Evolutionary conservation across 1,140 invertebrate species (phyloP), one percentile per base, ranked within the genome.

Genomic region (Popillia japonica): DNA sequence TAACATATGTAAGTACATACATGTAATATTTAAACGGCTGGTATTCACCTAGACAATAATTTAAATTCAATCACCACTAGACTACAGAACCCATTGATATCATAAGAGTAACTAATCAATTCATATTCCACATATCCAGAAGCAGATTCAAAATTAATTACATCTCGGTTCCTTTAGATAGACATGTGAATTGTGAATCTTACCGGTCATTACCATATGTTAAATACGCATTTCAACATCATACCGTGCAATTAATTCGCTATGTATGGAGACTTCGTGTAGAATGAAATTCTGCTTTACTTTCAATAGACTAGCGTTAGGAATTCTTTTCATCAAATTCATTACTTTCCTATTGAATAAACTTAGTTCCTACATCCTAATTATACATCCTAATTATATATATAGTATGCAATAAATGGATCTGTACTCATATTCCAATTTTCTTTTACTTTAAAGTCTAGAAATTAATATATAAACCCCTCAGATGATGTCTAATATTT

Each of bases 61-160:
- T 68, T 27, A 4, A 68, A 27, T 23, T 68, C 27, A 68, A 68
- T 27, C 10, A 23, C 14, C 20, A 14, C 22, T 23, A 68, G 20
- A 34, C 14, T 23, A 22, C 22, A 11, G 61, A 68, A 68, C 11
- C 7, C 22, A 68, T 68, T 68, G 23, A 68, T 27, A 68, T 68
- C 27, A 23, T 68, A 68, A 68, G 1, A 22, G 20, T 68, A 0
- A 68, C 22, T 68, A 68, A 68, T 68, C 61, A 68, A 68, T 68
- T 68, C 27, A 27, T 14, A 4, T 9, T 8, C 11, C 22, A 10
- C 20, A 27, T 68, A 27, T 68, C 1, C 27, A 34, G 27, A 34
- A 68, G 27, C 22, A 6, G 61, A 68, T 68, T 68, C 11, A 61
- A 14, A 20, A n/a, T 8, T 61, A 61, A 61, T 61, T 44, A 44